Percentiles rank a stretch among this genome's conserved stretches.
These are phyloP conservation scores for Sapajus apella DNA, from an alignment of 2,113 vertebrate species.

Conservation along the genomic window DNA sequence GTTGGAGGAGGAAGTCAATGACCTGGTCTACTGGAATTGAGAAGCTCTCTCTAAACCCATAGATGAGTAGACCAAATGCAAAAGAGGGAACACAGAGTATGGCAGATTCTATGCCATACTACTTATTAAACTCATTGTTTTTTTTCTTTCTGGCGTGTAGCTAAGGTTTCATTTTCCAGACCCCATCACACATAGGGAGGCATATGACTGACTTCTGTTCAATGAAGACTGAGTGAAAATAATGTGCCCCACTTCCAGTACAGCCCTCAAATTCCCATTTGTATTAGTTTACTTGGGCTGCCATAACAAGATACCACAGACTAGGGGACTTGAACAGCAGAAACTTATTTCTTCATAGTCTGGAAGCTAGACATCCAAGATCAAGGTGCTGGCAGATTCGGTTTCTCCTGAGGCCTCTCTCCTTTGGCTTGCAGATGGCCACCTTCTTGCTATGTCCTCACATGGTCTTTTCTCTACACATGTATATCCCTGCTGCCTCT, in stretches of 20 bases:
- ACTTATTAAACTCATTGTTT: not conserved
- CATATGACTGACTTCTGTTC: not conserved
- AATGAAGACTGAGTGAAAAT: constrained; percentile 29
- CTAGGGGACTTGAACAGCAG: not conserved
- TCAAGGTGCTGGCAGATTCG: not conserved
- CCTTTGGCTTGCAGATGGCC: not conserved
- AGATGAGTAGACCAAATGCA: not conserved
- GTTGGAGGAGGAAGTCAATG: not conserved
- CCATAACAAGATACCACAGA: not conserved
- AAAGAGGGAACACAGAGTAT: not conserved
- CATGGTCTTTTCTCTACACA: not conserved
- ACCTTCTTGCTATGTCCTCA: not conserved
- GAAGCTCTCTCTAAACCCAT: not conserved
- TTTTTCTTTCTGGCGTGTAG: not conserved
- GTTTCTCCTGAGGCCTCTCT: not conserved
- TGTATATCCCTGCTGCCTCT: not conserved
- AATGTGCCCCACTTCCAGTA: not conserved
- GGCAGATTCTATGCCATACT: not conserved
- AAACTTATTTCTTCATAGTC: not conserved
- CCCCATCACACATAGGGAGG: not conserved
- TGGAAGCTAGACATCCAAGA: not conserved
- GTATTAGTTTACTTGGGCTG: not conserved
- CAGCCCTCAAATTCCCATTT: not conserved
- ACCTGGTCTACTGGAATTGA: not conserved
- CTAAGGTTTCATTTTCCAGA: not conserved